A percentile compares a stretch with the other conserved stretches of the same genome.
Conservation (phyloP, 2,888 invertebrate genomes). For the Sinelater perroti region DNA sequence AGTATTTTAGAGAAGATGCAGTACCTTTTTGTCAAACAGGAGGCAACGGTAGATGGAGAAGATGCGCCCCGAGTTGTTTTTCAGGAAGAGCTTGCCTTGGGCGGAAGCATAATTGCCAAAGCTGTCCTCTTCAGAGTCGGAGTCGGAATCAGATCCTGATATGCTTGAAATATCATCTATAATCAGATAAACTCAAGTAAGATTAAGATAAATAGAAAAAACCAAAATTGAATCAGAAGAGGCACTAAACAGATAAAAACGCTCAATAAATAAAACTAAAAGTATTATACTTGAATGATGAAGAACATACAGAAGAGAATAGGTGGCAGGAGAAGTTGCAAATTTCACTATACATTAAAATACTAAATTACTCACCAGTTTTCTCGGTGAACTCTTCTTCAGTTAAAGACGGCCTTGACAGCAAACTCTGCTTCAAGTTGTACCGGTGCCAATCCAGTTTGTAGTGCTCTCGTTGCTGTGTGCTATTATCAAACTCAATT, state of each 20-base stretch:
- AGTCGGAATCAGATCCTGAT: constrained; percentile 69
- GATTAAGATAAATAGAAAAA: background rate
- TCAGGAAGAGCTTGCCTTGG: constrained; percentile 80
- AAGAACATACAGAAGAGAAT: too few species aligned
- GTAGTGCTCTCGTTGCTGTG: constrained; percentile 77
- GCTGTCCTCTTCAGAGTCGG: constrained; percentile 57
- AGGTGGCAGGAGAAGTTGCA: background rate
- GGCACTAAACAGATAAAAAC: too few species aligned
- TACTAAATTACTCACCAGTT: constrained; percentile 57
- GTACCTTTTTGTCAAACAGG: constrained; percentile 76
- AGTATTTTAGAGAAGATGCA: background rate
- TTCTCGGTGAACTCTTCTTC: constrained; percentile 68
- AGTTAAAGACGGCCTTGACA: constrained; percentile 64
- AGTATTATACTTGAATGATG: too few species aligned
- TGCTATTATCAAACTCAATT: constrained; percentile 65
- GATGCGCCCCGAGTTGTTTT: constrained; percentile 72
- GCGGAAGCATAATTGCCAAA: constrained; percentile 49
- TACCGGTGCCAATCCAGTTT: constrained; percentile 87
- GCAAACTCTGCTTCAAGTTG: constrained; percentile 77
- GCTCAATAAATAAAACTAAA: too few species aligned
- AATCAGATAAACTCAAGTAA: constrained; percentile 12
- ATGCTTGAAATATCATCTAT: constrained; percentile 62
- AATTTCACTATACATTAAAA: background rate
- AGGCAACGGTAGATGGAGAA: constrained; percentile 80
- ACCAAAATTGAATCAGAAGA: background rate